Evolutionary conservation across 1,140 invertebrate genomes (phyloP), one percentile per base, ranked within the genome.

Genomic region (Adelges cooleyi): DNA sequence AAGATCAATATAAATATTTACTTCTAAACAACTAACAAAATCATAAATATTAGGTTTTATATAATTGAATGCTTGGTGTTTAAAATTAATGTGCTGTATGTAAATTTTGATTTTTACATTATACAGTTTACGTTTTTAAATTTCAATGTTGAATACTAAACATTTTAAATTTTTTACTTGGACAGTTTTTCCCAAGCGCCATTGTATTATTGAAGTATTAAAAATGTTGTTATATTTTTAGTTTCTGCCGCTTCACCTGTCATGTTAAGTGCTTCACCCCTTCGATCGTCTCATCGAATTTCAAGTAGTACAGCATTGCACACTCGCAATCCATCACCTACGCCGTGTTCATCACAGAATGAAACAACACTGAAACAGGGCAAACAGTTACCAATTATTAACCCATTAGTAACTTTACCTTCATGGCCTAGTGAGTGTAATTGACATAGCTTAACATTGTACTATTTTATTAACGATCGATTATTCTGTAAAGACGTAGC

Each of bases 331-430:
- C 65, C 40, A 33, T 56, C 65, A n/a, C 36, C 65, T 36, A 66
- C 67, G n/a, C 67, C 59, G 11, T 50, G 50, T 3, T 66, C 68
- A 25, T 65, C 66, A 15, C 46, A 67, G 18, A 66, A 67, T 42
- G 59, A 59, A 68, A 40, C 68, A 49, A 66, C 67, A 22, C 46
- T 65, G 29, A 59, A 72, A 72, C 11, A 79, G 82, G 59, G 79
- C 87, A 86, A 72, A 86, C 86, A 67, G 75, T 62, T 92, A 56
- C 91, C 91, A 6, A 93, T 94, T 67, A 92, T 94, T 66, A 94
- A 93, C 78, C 90, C 91, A 0, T 72, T 93, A 20, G 89, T 92
- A 6, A 81, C 83, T 56, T 75, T 91, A 52, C 90, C 90, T 11
- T 85, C 86, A 70, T 94, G 90, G 90, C 90, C 90, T 67, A 86